phyloP scores from a whole-genome alignment of 2,888 invertebrate genomes.

The Machimus rusticus region DNA sequence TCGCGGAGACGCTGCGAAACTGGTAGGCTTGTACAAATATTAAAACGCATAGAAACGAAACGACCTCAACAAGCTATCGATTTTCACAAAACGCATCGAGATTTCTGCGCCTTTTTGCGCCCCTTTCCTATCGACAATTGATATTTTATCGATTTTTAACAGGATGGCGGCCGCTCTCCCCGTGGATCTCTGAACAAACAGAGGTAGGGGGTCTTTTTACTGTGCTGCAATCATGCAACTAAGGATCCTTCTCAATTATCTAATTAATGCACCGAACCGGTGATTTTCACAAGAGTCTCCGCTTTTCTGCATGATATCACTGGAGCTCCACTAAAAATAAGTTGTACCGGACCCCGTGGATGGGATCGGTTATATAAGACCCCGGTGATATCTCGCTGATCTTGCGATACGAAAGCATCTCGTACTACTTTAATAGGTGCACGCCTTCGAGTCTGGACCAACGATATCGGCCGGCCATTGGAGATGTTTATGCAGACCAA shows the following conservation, averaged over 20 bases:
- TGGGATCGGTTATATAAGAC: background rate
- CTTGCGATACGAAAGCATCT: background rate
- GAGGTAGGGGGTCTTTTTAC: background rate
- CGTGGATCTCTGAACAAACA: background rate
- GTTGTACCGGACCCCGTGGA: background rate
- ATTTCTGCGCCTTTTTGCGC: background rate
- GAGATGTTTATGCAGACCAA: background rate
- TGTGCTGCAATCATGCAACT: background rate
- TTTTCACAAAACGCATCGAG: background rate
- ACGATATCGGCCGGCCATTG: background rate
- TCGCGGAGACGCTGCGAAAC: background rate
- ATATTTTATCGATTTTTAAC: background rate
- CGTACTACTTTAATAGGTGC: background rate
- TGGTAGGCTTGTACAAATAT: slow-evolving; percentile 37
- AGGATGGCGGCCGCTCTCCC: background rate
- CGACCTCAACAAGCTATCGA: slow-evolving; percentile 15
- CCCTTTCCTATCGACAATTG: background rate
- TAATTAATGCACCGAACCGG: background rate
- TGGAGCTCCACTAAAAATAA: background rate
- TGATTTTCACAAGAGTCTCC: background rate
- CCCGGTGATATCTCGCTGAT: background rate
- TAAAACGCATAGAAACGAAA: slow-evolving; percentile 31
- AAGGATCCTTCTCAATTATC: background rate
- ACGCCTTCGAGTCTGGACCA: background rate
- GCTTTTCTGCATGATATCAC: background rate